These are phyloP conservation scores for Pachyseris speciosa DNA, from an alignment of 64 coral and sea anemone genomes.

Conservation along the genomic window DNA sequence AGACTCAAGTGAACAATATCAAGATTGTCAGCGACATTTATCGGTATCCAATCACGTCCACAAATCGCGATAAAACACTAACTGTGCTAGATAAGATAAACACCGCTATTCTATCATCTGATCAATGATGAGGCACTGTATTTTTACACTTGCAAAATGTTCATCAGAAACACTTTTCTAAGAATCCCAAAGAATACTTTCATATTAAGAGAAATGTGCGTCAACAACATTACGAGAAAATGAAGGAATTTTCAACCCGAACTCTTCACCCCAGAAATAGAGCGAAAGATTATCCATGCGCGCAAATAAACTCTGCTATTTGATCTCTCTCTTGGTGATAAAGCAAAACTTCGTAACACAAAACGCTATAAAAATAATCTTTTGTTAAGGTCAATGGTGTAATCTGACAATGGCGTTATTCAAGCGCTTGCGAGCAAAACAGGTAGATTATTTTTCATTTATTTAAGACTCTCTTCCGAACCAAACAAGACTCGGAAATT, in stretches of 20 bases:
- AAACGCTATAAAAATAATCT: constrained; percentile 21
- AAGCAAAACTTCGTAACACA: constrained; percentile 36
- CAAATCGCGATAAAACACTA: constrained; percentile 48
- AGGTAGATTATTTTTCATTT: not conserved
- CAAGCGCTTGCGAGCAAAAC: not conserved
- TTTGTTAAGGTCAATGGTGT: not conserved
- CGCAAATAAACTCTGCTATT: constrained; percentile 12
- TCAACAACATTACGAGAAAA: not conserved
- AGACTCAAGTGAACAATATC: constrained; percentile 73
- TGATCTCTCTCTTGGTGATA: constrained; percentile 20
- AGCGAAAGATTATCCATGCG: not conserved
- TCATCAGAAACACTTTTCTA: not conserved
- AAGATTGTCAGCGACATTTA: constrained; percentile 51
- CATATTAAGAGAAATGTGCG: not conserved
- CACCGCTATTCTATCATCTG: constrained; percentile 28
- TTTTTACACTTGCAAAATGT: constrained; percentile 10
- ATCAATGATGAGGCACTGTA: not conserved
- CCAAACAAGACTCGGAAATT: constrained; percentile 49
- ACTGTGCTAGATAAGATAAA: constrained; percentile 81
- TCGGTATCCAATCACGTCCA: constrained; percentile 62
- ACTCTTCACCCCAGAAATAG: not conserved
- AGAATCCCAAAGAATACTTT: not conserved
- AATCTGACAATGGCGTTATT: constrained; percentile 15
- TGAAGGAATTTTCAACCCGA: not conserved
- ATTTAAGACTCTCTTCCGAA: constrained; percentile 19